A percentile compares a stretch with the other conserved stretches of the same genome.
Evolutionary conservation across 2,113 vertebrate genomes (phyloP).

Genomic region (Leptobrachium ailaonicum): DNA sequence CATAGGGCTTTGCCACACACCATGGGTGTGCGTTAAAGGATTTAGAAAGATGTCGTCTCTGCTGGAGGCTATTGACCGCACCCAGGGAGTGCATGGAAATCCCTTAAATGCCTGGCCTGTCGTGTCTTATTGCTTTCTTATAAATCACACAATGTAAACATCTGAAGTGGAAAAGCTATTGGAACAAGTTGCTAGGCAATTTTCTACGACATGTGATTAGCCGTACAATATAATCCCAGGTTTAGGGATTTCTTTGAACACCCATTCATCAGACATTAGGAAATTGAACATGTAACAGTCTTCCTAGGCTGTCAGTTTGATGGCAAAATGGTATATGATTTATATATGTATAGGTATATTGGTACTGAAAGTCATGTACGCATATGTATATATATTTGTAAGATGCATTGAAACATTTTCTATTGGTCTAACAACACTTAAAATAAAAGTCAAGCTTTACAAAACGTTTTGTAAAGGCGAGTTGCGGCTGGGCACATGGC

Average conservation of each 20-base stretch:
- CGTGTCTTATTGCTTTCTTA: conserved; percentile 36
- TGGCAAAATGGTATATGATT: background rate
- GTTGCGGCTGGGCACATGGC: no score
- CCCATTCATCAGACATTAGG: background rate
- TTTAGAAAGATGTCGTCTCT: conserved; percentile 3
- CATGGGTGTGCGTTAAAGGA: conserved; percentile 23
- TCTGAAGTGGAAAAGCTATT: conserved; percentile 47
- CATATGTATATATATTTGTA: no score
- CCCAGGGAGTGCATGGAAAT: conserved; percentile 31
- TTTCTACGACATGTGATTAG: conserved; percentile 33
- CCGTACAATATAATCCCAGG: conserved; percentile 37
- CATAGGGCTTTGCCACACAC: background rate
- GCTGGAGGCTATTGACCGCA: conserved; percentile 22
- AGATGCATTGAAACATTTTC: no score
- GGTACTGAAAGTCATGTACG: no score
- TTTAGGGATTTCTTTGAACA: conserved; percentile 4
- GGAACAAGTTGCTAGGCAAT: conserved; percentile 36
- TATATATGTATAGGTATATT: no score
- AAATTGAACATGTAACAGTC: conserved; percentile 10
- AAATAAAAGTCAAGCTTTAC: no score
- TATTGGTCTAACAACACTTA: no score
- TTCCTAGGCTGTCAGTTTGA: conserved; percentile 26
- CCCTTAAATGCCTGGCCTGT: conserved; percentile 37
- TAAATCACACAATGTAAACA: conserved; percentile 40
- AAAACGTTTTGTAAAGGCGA: no score